phyloP scores from a whole-genome alignment of 2,797 vertebrate genomes.

The Tapera naevia region DNA sequence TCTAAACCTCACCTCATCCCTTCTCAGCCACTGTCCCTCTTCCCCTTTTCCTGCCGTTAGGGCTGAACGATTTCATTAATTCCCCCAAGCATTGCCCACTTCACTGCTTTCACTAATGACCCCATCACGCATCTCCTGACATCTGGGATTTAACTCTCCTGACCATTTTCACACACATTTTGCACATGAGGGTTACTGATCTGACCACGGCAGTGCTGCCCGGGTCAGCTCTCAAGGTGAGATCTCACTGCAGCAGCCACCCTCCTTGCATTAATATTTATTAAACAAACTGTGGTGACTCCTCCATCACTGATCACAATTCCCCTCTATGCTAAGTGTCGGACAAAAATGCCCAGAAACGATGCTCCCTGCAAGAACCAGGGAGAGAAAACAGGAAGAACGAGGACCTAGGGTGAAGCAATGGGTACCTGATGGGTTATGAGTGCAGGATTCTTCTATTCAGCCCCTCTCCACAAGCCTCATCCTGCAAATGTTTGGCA shows the following conservation, averaged over 20 bases:
- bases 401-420: rapidly evolving
- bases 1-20: not conserved
- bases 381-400: not conserved
- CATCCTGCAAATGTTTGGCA: not conserved
- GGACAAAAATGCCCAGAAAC: not conserved
- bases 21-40: not conserved
- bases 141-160: not conserved
- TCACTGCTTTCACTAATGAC: constrained; percentile 6
- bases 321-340: no score
- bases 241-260: not conserved
- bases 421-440: not conserved
- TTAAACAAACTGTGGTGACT: not conserved
- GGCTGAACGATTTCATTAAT: not conserved
- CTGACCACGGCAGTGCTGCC: not conserved
- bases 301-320: not conserved
- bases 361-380: not conserved
- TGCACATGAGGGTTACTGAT: not conserved
- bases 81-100: not conserved
- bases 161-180: not conserved
- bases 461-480: not conserved
- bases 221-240: not conserved
- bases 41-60: not conserved
- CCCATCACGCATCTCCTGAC: not conserved
- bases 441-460: not conserved
- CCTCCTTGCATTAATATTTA: not conserved